Evolutionary conservation across 2,797 vertebrate genomes (phyloP).

Genomic region (Manis javanica): DNA sequence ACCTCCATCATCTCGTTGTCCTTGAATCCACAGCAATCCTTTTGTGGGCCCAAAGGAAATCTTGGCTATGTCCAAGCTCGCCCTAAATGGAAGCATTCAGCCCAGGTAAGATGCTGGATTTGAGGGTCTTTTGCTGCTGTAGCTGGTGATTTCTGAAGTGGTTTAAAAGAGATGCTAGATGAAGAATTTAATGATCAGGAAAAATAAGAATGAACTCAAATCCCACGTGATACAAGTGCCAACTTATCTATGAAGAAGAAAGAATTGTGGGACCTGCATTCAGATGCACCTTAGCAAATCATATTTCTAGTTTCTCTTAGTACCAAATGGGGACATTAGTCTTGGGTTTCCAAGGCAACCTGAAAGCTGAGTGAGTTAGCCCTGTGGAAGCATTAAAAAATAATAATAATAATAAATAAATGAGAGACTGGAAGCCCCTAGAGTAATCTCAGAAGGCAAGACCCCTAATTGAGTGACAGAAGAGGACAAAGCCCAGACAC

Average conservation of each 20-base stretch:
- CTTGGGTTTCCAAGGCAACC: conserved; percentile 62
- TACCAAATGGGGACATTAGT: conserved; percentile 28
- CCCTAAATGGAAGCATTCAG: neutral
- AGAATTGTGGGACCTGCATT: neutral
- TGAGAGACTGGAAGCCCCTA: neutral
- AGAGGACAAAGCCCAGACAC: conserved; percentile 4
- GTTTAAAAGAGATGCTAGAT: neutral
- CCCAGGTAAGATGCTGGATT: neutral
- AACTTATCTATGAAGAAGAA: neutral
- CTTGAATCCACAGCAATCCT: neutral
- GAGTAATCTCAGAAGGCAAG: neutral
- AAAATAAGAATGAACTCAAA: neutral
- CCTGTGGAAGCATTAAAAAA: conserved; percentile 43
- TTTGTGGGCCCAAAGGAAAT: neutral
- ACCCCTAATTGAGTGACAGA: neutral
- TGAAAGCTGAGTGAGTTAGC: conserved; percentile 45
- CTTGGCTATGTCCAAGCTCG: neutral
- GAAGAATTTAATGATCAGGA: neutral
- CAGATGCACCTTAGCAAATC: neutral
- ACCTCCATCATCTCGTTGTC: neutral
- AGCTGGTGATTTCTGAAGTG: neutral
- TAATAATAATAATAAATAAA: conserved; percentile 38
- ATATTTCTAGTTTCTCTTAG: conserved; percentile 21
- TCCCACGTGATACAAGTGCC: neutral
- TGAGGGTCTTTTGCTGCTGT: neutral